Evolutionary conservation across 2,888 invertebrate species (phyloP).

Genomic region (Nephrotoma flavescens): DNA sequence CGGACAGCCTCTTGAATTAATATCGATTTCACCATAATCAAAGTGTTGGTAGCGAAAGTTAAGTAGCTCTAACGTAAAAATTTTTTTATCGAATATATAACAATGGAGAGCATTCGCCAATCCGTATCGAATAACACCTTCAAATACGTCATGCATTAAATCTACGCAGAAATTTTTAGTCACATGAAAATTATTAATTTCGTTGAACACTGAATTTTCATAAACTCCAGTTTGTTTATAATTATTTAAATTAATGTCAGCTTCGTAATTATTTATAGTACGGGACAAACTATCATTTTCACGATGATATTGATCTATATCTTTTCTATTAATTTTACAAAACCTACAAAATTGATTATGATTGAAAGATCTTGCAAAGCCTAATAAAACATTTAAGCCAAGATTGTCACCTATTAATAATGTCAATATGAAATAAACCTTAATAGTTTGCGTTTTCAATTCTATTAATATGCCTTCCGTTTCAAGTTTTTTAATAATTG

Average conservation of each 20-base stretch:
- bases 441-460: neutral
- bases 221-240: constrained; percentile 1
- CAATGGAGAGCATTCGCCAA: constrained; percentile 12
- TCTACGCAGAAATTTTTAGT: constrained; percentile 14
- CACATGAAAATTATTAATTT: neutral
- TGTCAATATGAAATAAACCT: constrained; percentile 8
- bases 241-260: constrained; percentile 9
- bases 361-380: constrained; percentile 11
- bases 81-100: constrained; percentile 9
- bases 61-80: constrained; percentile 11
- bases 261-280: constrained; percentile 11
- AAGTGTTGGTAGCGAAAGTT: constrained; percentile 10
- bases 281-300: too few relatives aligned
- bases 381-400: constrained; percentile 9
- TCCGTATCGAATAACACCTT: constrained; percentile 14
- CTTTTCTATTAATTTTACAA: constrained; percentile 11
- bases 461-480: constrained; percentile 1
- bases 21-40: constrained; percentile 3
- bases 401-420: constrained; percentile 12
- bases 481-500: constrained; percentile 4
- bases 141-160: constrained; percentile 16
- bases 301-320: too few relatives aligned
- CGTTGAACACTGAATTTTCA: constrained; percentile 11
- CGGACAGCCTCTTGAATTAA: constrained; percentile 13
- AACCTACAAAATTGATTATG: constrained; percentile 12